Evolutionary conservation across 2,797 vertebrate species (phyloP).

Genomic region (Garrulus glandarius): DNA sequence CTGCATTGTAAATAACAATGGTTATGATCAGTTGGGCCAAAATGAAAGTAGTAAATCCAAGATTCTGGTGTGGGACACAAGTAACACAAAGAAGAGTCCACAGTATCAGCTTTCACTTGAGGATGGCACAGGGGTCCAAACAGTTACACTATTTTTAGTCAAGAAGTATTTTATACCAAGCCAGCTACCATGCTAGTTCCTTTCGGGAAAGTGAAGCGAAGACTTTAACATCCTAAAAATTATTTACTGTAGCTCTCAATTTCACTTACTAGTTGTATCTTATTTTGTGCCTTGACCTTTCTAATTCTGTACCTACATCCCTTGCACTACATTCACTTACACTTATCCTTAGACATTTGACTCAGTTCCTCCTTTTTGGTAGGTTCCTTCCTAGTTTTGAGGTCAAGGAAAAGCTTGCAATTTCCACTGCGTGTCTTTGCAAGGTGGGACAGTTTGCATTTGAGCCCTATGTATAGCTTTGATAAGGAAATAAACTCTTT

Average conservation of each 20-base stretch:
- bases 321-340: neutral
- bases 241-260: conserved; percentile 1
- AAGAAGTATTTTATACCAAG: neutral
- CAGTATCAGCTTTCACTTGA: neutral
- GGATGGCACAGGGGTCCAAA: neutral
- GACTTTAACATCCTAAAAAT: conserved; percentile 2
- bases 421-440: neutral
- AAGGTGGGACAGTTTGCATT: neutral
- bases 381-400: neutral
- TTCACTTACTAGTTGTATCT: neutral
- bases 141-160: conserved; percentile 4
- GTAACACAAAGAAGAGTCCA: neutral
- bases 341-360: neutral
- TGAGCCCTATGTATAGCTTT: neutral
- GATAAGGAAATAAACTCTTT: neutral
- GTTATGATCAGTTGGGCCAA: neutral
- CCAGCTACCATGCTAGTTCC: neutral
- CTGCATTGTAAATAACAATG: neutral
- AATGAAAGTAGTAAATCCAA: neutral
- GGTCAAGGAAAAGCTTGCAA: neutral
- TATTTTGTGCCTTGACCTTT: neutral
- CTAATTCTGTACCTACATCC: neutral
- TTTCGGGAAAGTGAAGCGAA: conserved; percentile 19
- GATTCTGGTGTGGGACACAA: neutral
- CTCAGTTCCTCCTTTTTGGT: neutral